Evolutionary conservation across 2,797 vertebrate species (phyloP), one percentile per base, ranked within the genome.

Genomic region (Oreonectes daqikongensis): DNA sequence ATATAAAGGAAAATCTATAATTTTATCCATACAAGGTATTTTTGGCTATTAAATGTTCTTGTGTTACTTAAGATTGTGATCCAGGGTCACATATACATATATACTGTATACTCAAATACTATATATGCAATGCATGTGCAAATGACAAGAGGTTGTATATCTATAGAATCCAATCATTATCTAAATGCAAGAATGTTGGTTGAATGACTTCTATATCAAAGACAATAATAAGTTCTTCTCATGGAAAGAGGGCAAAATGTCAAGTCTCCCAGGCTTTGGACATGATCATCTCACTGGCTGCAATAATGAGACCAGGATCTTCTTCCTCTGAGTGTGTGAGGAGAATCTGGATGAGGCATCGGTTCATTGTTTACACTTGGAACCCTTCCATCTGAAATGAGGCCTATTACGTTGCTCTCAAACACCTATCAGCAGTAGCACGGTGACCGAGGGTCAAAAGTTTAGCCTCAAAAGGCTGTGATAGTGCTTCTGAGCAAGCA

Each of bases 251-350:
- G 65, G 64, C 71, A 74, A 66, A 61, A 75, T 69, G 71, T 50
- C 55, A 73, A 61, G 78, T 50, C 72, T 66, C 48, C 46, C 52
- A 73, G 79, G 74, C 79, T 64, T 18, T 72, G 78, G 67, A 84
- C 78, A 75, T 55, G 71, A 52, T 69, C 60, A 77, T 77, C 70
- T 67, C 61, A 75, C 55, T 63, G 63, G 65, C 67, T 70, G 30
- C 60, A 69, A 77, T 69, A 81, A 79, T 80, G 80, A 64, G 30
- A 28, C 68, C 55, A 46, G 32, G 69, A 65, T 52, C 48, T 61
- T 72, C 82, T 84, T 69, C 79, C 75, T 85, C 84, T 7, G 30
- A 26, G 78, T 78, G 61, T 86, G 87, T 87, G 87, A 87, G 81
- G 59, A 70, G 88, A 87, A 86, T 89, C 44, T 8, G 72, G 75